Base-by-base conservation (phyloP, 64 coral and sea anemone genomes). In the Stichodactyla helianthus region DNA sequence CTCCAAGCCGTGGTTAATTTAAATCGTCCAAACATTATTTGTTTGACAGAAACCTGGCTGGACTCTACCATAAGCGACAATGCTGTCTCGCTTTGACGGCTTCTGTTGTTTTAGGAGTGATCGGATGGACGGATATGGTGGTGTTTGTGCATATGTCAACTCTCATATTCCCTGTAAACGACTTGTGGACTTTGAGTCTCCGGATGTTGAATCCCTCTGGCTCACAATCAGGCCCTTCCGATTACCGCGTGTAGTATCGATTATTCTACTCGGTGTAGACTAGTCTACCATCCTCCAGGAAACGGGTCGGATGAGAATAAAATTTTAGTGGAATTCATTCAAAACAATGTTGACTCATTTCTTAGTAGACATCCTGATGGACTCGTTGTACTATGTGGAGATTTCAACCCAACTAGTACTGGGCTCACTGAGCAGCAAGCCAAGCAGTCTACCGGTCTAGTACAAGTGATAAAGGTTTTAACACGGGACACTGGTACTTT, bases 401-500 rank as follows among this genome's bases (percentile, higher is more conserved):
- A 6, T 88, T 88, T 88, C 79, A 88, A 89, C 63, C 87, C 87
- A 61, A 35, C 87, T 52, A 82, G n/a, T n/a, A n/a, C n/a, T n/a
- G n/a, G n/a, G n/a, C n/a, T n/a, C n/a, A n/a, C n/a, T n/a, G n/a
- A n/a, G 76, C 56, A 89, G 74, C 79, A 67, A 67, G 57, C 85
- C 79, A 86, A 91, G 71, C 68, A 79, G 27, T 27, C 23, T 82
- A 58, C 68, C 59, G 89, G 89, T 50, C 83, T 86, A n/a, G 78
- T 54, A 14, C 83, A 91, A 86, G 85, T 91, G 20, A 83, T 91
- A 17, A 91, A 85, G 14, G 89, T 91, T 79, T 52, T 91, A 56
- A 91, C 89, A 86, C 82, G 89, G 56, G 89, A 86, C 51, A 85
- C 89, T n/a, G 89, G 89, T 64, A 79, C 28, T 18, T 51, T 86